These are phyloP conservation scores for Chloroceryle aenea DNA, from an alignment of 2,113 vertebrate species.

Conservation along the genomic window DNA sequence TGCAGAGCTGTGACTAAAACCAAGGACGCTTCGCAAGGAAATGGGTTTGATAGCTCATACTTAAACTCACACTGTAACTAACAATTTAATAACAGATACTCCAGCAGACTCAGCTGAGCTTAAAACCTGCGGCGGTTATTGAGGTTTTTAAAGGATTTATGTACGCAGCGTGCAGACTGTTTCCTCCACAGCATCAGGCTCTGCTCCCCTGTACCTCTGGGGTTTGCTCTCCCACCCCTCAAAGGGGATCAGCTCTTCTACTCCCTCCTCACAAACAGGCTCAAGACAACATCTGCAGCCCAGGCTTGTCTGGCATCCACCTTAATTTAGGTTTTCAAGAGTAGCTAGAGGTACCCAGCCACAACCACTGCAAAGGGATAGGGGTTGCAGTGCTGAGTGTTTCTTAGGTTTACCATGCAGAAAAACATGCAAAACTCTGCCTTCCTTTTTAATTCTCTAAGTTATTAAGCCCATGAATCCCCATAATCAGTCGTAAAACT, in stretches of 20 bases:
- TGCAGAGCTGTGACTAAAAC: slow-evolving; percentile 24
- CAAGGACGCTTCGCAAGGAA: background rate
- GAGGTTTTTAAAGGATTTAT: background rate
- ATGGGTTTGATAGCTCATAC: background rate
- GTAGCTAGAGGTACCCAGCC: background rate
- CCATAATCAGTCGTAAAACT: fast-evolving
- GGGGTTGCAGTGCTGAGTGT: background rate
- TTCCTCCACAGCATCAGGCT: background rate
- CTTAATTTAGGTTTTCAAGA: background rate
- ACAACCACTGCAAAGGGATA: background rate
- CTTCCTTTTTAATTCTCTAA: background rate
- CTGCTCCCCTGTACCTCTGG: background rate
- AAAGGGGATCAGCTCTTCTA: background rate
- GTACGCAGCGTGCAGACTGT: background rate
- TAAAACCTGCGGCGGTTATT: background rate
- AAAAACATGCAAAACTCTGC: background rate
- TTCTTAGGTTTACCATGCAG: background rate
- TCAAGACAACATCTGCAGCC: background rate
- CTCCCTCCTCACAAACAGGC: background rate
- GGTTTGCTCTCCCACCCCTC: background rate
- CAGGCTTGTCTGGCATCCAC: background rate
- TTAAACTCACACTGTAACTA: slow-evolving; percentile 25
- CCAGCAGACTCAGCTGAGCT: background rate
- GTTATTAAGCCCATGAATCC: background rate
- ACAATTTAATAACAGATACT: slow-evolving; percentile 38